These are phyloP conservation scores for Gymnobelideus leadbeateri DNA, from an alignment of 2,113 vertebrate genomes.

Conservation along the genomic window DNA sequence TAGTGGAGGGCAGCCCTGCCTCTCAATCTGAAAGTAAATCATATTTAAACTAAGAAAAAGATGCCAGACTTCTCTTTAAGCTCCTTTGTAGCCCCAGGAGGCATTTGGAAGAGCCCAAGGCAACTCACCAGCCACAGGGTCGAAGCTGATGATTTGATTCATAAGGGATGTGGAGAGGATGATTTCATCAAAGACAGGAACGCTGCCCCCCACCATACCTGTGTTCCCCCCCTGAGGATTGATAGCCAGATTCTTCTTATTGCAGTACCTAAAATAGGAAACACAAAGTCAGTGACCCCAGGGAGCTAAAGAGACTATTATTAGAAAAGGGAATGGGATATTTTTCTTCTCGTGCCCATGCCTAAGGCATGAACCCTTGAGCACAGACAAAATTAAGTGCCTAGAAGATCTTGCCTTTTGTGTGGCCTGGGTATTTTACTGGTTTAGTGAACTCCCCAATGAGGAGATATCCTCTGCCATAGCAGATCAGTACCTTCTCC, in stretches of 20 bases:
- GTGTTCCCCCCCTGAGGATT: conserved; percentile 97
- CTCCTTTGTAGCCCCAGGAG: rapidly evolving
- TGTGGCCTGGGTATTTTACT: too few relatives aligned
- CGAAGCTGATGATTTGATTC: conserved; percentile 90
- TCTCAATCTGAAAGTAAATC: neutral
- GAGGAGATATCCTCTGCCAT: too few relatives aligned
- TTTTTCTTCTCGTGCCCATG: rapidly evolving
- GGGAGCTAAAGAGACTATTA: neutral
- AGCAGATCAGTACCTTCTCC: too few relatives aligned
- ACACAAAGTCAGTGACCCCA: neutral
- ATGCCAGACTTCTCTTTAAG: neutral
- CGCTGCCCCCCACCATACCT: conserved; percentile 95
- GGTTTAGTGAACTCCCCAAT: too few relatives aligned
- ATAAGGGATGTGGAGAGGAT: conserved; percentile 95
- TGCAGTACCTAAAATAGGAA: conserved; percentile 89
- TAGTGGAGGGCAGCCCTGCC: too few relatives aligned
- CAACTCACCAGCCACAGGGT: conserved; percentile 90
- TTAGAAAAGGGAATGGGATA: neutral
- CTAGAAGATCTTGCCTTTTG: too few relatives aligned
- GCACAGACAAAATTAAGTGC: neutral
- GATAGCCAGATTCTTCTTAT: conserved; percentile 92
- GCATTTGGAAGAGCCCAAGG: neutral
- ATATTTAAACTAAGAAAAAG: too few relatives aligned
- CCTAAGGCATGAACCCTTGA: rapidly evolving
- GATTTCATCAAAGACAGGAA: conserved; percentile 97